A percentile compares a stretch with the other conserved stretches of the same genome.
Evolutionary conservation across 1,140 invertebrate species (phyloP).

Genomic region (Bombus confusus): DNA sequence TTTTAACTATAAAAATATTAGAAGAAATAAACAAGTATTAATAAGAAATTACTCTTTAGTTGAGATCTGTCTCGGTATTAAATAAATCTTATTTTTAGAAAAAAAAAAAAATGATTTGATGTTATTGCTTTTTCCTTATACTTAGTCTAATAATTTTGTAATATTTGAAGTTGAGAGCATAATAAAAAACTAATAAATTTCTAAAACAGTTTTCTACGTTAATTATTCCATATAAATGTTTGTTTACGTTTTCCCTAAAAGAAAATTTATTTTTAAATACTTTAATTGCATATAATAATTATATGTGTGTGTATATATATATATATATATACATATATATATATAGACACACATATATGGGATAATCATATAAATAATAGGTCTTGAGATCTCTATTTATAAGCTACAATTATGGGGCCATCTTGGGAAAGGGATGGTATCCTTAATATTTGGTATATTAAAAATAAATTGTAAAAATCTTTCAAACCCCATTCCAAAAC

Average conservation of each 20-base stretch:
- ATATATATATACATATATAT: no score
- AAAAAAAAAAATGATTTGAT: constrained; percentile 56
- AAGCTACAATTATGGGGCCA: constrained; percentile 94
- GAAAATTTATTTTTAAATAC: constrained; percentile 11
- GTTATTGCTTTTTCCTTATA: constrained; percentile 26
- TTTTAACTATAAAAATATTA: constrained; percentile 63
- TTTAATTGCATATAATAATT: constrained; percentile 1
- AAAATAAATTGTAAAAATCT: constrained; percentile 93
- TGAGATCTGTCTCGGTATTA: constrained; percentile 62
- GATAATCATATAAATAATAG: constrained; percentile 57
- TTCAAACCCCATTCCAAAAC: constrained; percentile 98
- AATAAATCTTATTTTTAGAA: constrained; percentile 67
- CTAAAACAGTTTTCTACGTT: not conserved
- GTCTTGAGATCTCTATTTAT: constrained; percentile 82
- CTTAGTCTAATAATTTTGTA: constrained; percentile 38
- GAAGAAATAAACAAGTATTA: constrained; percentile 60
- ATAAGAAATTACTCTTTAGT: constrained; percentile 61
- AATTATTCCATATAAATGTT: not conserved
- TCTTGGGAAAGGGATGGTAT: constrained; percentile 96
- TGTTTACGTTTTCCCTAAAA: constrained; percentile 18
- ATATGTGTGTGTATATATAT: not conserved
- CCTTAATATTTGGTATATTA: constrained; percentile 93
- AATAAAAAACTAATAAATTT: not conserved
- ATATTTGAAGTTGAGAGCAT: not conserved
- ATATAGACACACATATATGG: no score